Conservation (phyloP, 2,888 invertebrate species). For the Thalpophila matura region DNA sequence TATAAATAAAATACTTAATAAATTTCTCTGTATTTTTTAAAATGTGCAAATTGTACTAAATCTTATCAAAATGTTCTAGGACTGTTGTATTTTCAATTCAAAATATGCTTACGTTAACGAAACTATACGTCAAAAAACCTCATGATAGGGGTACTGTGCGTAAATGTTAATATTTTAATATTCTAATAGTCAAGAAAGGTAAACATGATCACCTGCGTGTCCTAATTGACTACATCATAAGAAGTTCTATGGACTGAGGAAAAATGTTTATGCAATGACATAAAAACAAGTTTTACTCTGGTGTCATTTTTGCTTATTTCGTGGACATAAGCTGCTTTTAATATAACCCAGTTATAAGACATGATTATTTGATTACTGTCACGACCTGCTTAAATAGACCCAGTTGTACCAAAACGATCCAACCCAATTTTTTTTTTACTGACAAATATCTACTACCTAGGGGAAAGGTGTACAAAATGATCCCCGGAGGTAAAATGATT, state of each 20-base stretch:
- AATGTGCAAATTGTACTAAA: too few relatives aligned
- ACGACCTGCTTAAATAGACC: constrained; percentile 3
- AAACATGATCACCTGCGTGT: constrained; percentile 44
- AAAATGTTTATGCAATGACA: constrained; percentile 21
- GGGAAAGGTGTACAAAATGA: too few relatives aligned
- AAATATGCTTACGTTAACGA: too few relatives aligned
- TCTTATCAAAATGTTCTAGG: too few relatives aligned
- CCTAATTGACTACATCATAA: constrained; percentile 48
- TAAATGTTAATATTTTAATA: constrained; percentile 33
- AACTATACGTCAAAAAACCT: too few relatives aligned
- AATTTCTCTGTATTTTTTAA: too few relatives aligned
- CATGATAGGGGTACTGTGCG: too few relatives aligned
- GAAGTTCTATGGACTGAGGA: constrained; percentile 22
- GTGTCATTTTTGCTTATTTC: constrained; percentile 23
- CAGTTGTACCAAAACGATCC: background rate
- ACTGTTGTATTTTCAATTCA: too few relatives aligned
- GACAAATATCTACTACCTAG: too few relatives aligned
- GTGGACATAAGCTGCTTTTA: constrained; percentile 7
- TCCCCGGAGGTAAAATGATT: too few relatives aligned
- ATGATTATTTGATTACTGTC: constrained; percentile 18
- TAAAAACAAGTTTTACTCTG: constrained; percentile 27
- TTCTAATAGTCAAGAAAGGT: constrained; percentile 33
- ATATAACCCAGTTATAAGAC: constrained; percentile 40
- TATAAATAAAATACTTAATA: too few relatives aligned
- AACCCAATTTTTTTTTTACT: too few relatives aligned